These are phyloP conservation scores for Addax nasomaculatus DNA, from an alignment of 2,113 vertebrate genomes.

Conservation along the genomic window DNA sequence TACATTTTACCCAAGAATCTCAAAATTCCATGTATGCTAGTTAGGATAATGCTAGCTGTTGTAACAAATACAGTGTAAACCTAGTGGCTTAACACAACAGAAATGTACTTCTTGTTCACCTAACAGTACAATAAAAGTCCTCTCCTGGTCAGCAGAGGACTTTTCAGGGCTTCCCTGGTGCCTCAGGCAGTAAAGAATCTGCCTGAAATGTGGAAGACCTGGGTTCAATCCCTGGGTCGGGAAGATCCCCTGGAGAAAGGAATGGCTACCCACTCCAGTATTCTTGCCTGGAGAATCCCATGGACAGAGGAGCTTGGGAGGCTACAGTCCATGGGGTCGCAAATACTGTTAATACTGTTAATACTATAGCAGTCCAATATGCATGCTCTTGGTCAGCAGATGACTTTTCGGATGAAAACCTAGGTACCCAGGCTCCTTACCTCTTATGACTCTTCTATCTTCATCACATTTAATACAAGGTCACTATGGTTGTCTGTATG, in stretches of 20 bases:
- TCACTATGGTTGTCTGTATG: background rate
- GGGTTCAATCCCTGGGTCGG: too few relatives aligned
- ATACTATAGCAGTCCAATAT: background rate
- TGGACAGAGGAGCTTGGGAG: too few relatives aligned
- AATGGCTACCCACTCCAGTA: too few relatives aligned
- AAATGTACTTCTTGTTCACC: background rate
- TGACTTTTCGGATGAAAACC: constrained; percentile 36
- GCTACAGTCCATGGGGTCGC: too few relatives aligned
- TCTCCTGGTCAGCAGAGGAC: background rate
- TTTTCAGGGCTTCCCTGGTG: background rate
- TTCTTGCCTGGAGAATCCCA: too few relatives aligned
- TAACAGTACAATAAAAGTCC: background rate
- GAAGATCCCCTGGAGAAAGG: too few relatives aligned
- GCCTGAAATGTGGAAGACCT: background rate
- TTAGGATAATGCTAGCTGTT: background rate
- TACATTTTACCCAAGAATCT: background rate
- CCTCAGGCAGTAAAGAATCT: background rate
- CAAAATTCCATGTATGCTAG: background rate
- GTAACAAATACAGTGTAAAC: background rate
- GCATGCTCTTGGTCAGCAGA: background rate
- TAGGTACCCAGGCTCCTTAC: background rate
- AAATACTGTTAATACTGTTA: background rate
- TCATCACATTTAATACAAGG: background rate
- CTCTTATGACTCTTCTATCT: background rate
- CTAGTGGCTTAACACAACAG: background rate